Evolutionary conservation across 1,140 invertebrate species (phyloP), one percentile per base, ranked within the genome.

Genomic region (Wiebesia pumilae): DNA sequence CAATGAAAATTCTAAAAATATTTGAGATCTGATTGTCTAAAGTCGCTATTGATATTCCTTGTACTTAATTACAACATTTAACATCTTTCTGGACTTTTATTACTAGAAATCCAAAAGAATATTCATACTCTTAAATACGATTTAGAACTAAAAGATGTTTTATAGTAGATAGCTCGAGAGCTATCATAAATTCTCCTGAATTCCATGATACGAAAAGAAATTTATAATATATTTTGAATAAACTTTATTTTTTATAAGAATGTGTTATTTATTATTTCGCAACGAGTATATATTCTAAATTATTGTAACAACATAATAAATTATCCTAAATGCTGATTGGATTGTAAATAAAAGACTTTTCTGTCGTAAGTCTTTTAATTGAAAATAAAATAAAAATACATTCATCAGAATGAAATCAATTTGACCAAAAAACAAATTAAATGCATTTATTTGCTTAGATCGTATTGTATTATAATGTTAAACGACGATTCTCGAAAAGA

Each of bases 231-330:
- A 33, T 69, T 33, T 69, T 33, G 30, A 69, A 69, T 33, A 69
- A 33, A 33, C n/a, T 69, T 69, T 69, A 69, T 33, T 69, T 69
- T 69, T 69, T 69, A 69, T 69, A 69, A 33, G 10, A 69, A 65
- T 65, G n/a, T 65, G 7, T 69, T 69, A 35, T 69, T 69, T 35
- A 33, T 69, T 69, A n/a, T 65, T 65, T 30, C n/a, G 7, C 14
- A 33, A 35, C n/a, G 33, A 33, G 30, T 69, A 33, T 33, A 69
- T 12, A 69, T 35, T 33, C 0, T 69, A 69, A 54, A 54, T 54
- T 21, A 16, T 54, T 54, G 19, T 54, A 54, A 47, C 43, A 47
- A 47, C 43, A 47, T 47, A 47, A 4, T 12, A 47, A 47, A 47
- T 47, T 47, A 7, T 47, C 12, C 43, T 47, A 47, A 47, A 47